Percentiles rank a stretch among this genome's conserved stretches.
Evolutionary conservation across 2,888 invertebrate species (phyloP).

Genomic region (Pinctada fucata): DNA sequence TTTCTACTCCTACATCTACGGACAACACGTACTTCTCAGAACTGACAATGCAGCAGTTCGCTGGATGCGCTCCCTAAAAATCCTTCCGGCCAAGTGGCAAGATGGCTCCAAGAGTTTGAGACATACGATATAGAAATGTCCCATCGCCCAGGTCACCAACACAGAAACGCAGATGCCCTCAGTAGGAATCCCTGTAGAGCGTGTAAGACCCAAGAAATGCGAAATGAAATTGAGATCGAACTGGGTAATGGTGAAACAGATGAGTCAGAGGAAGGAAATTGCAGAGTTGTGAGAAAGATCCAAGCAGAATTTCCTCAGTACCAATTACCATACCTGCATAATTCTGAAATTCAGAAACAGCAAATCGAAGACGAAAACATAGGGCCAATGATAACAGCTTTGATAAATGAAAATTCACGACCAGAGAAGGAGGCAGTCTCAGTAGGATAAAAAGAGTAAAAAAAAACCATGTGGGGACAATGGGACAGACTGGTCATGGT

Average conservation of each 20-base stretch:
- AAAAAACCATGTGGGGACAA: not conserved
- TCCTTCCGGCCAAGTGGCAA: not conserved
- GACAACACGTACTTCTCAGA: not conserved
- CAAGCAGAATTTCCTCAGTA: not conserved
- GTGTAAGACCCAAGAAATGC: not conserved
- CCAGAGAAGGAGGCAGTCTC: not conserved
- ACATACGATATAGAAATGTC: not conserved
- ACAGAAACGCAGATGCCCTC: not conserved
- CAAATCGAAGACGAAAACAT: not conserved
- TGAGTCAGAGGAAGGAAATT: not conserved
- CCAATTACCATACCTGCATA: not conserved
- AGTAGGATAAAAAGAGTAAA: not conserved
- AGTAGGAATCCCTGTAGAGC: not conserved
- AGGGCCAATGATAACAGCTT: not conserved
- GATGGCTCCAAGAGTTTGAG: not conserved
- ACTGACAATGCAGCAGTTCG: constrained; percentile 1
- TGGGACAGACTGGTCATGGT: not conserved
- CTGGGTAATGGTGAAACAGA: not conserved
- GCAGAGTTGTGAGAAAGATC: not conserved
- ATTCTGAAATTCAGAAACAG: not conserved
- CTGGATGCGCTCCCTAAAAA: not conserved
- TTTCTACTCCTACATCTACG: not conserved
- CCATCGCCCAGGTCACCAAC: not conserved
- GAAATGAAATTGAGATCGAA: not conserved
- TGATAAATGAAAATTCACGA: not conserved